Percentiles rank a stretch among this genome's conserved stretches.
Evolutionary conservation across 2,797 vertebrate species (phyloP).

Genomic region (Stomatorhinus walkeri): DNA sequence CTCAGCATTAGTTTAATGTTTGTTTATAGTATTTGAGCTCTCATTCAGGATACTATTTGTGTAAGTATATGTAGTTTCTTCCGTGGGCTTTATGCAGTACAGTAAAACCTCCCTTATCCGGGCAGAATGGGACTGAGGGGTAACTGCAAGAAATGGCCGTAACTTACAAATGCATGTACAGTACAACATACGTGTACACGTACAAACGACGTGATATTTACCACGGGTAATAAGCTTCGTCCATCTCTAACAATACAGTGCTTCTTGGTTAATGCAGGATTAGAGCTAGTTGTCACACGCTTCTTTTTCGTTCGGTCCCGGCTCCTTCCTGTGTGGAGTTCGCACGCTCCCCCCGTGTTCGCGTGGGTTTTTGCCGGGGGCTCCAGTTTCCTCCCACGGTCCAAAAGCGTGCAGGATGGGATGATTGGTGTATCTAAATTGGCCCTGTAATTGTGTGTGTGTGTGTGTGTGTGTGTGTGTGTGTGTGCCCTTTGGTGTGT

Average conservation of each 20-base stretch:
- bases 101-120: background rate
- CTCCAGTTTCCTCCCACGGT: background rate
- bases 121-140: background rate
- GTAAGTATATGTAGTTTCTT: background rate
- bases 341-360: background rate
- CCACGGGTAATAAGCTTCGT: background rate
- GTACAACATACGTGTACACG: background rate
- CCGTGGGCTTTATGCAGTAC: background rate
- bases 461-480: background rate
- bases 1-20: background rate
- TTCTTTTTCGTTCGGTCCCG: background rate
- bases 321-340: background rate
- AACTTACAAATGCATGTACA: background rate
- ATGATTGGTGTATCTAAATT: background rate
- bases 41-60: background rate
- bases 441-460: background rate
- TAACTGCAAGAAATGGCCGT: background rate
- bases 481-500: background rate
- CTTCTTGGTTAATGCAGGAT: background rate
- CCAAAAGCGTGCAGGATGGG: background rate
- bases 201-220: background rate
- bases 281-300: background rate
- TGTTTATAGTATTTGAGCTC: background rate
- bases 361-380: background rate
- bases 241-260: background rate